phyloP scores from a whole-genome alignment of 2,113 vertebrate species.

The Bufo bufo region DNA sequence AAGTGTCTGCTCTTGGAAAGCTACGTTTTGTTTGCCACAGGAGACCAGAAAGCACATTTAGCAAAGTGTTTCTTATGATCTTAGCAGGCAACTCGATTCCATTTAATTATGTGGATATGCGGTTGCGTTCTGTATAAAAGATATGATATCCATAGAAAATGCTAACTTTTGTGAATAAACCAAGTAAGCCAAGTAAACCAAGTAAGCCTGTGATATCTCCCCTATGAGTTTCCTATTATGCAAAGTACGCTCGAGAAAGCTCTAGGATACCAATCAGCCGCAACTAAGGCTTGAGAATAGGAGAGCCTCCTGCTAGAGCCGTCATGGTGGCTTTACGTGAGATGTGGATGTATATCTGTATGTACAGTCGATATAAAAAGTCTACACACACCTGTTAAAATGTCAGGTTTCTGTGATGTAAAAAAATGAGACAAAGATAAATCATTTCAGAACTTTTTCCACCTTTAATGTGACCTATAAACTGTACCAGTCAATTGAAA shows the following conservation, averaged over 20 bases:
- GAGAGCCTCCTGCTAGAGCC: background rate
- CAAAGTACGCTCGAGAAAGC: constrained; percentile 49
- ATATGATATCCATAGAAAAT: constrained; percentile 55
- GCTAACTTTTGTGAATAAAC: constrained; percentile 50
- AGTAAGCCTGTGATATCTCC: constrained; percentile 40
- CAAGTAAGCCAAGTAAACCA: constrained; percentile 42
- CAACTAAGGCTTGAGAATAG: background rate
- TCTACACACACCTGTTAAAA: no score
- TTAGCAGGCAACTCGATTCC: constrained; percentile 55
- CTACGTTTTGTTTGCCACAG: constrained; percentile 49
- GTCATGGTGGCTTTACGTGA: background rate
- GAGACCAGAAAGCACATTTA: constrained; percentile 59
- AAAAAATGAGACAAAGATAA: no score
- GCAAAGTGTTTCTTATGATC: constrained; percentile 56
- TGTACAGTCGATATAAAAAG: background rate
- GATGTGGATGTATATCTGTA: background rate
- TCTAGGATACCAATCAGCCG: constrained; percentile 50
- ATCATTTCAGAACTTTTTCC: no score
- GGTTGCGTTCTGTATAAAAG: constrained; percentile 27
- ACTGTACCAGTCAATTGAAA: no score
- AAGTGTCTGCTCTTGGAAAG: constrained; percentile 52
- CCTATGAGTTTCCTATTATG: constrained; percentile 37
- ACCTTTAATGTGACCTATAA: no score
- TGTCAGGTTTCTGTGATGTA: no score
- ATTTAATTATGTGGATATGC: constrained; percentile 57